phyloP scores from a whole-genome alignment of 37 sponge, comb jelly and placozoan genomes.

The Hexactinellida sp. region DNA sequence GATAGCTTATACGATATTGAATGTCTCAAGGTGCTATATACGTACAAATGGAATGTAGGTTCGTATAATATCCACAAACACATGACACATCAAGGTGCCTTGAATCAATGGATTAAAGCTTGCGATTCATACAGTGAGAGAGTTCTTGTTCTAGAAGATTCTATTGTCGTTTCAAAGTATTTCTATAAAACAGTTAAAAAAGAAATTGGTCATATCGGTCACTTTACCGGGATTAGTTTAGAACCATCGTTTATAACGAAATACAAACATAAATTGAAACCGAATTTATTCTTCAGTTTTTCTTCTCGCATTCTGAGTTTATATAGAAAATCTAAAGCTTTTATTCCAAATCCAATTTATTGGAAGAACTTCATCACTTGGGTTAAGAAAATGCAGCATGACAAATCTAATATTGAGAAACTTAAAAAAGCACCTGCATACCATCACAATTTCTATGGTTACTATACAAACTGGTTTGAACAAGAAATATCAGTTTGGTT shows the following conservation, averaged over 20 bases:
- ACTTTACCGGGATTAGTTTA: background rate
- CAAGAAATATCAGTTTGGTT: background rate
- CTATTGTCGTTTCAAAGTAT: background rate
- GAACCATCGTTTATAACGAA: background rate
- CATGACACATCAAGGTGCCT: background rate
- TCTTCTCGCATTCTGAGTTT: background rate
- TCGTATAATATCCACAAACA: background rate
- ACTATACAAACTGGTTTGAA: background rate
- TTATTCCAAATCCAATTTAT: background rate
- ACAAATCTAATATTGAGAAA: background rate
- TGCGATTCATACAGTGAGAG: background rate
- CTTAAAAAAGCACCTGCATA: background rate
- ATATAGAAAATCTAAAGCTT: background rate
- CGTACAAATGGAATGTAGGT: background rate
- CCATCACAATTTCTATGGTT: background rate
- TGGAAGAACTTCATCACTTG: background rate
- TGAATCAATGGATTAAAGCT: background rate
- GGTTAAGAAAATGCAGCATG: background rate
- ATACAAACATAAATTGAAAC: background rate
- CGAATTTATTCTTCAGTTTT: background rate
- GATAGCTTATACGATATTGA: background rate
- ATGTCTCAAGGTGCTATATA: background rate
- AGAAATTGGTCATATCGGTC: background rate
- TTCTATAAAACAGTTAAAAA: background rate
- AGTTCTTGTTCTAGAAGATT: background rate